Evolutionary conservation across 2,888 invertebrate species (phyloP).

Genomic region (Meganola albula): DNA sequence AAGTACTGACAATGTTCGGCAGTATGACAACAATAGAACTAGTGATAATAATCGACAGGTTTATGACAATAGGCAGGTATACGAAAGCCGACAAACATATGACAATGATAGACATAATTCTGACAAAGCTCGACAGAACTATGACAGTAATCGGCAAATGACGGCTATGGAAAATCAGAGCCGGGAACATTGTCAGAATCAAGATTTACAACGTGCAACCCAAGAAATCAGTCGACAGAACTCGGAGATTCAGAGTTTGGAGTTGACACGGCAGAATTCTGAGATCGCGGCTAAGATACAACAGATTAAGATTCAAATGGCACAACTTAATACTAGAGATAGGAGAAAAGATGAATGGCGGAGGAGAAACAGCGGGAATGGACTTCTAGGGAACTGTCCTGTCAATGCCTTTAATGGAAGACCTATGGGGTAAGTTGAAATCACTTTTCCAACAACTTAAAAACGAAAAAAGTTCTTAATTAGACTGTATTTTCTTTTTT

Average conservation of each 20-base stretch:
- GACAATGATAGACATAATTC: not conserved
- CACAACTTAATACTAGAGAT: conserved; percentile 37
- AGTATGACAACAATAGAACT: no score
- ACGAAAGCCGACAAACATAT: not conserved
- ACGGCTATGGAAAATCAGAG: not conserved
- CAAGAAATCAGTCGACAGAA: not conserved
- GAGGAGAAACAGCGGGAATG: conserved; percentile 47
- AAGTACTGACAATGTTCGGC: no score
- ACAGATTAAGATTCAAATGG: conserved; percentile 59
- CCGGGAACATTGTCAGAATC: not conserved
- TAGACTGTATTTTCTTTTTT: no score
- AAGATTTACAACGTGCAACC: no score
- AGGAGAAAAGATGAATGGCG: conserved; percentile 32
- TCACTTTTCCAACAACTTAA: no score
- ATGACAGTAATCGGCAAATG: not conserved
- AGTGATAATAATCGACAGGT: not conserved
- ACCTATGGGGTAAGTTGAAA: conserved; percentile 37
- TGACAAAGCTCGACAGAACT: not conserved
- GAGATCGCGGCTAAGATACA: conserved; percentile 57
- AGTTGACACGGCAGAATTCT: conserved; percentile 5
- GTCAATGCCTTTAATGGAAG: conserved; percentile 31
- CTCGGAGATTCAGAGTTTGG: not conserved
- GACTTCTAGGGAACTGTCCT: conserved; percentile 54
- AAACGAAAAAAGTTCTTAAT: no score
- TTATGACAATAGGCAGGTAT: no score